Conservation (phyloP, 2,797 vertebrate genomes). For the Schizopygopsis malacanthus region DNA sequence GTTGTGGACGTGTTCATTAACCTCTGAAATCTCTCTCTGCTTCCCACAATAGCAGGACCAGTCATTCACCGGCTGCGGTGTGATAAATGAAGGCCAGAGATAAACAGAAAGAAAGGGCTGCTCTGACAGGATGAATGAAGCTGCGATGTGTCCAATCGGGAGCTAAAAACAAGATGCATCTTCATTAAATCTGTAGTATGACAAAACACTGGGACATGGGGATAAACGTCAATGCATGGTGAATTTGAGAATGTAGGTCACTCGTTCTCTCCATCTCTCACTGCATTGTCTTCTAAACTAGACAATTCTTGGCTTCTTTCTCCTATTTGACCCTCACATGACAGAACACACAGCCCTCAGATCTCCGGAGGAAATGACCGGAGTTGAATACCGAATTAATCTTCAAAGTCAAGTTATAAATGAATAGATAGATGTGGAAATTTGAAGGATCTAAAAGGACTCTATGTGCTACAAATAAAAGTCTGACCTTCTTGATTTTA, state of each 20-base stretch:
- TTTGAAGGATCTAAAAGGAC: not conserved
- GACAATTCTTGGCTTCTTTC: not conserved
- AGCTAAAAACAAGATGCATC: conserved; percentile 23
- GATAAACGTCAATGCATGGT: conserved; percentile 4
- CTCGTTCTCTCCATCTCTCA: not conserved
- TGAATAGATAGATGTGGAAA: not conserved
- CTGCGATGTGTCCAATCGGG: not conserved
- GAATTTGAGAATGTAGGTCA: conserved; percentile 28
- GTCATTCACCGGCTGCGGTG: conserved; percentile 12
- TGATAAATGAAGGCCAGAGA: conserved; percentile 32
- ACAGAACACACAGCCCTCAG: not conserved
- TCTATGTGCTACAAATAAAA: not conserved
- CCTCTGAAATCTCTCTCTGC: conserved; percentile 46
- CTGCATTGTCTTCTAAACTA: not conserved
- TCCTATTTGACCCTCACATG: conserved; percentile 3
- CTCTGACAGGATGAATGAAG: conserved; percentile 36
- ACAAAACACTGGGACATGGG: not conserved
- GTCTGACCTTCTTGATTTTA: not conserved
- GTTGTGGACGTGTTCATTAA: conserved; percentile 54
- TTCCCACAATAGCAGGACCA: conserved; percentile 36
- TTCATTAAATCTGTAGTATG: conserved; percentile 21
- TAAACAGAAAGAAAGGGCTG: not conserved
- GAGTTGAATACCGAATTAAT: conserved; percentile 4
- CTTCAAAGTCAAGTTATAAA: not conserved
- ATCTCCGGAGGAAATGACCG: not conserved